Percentiles rank a stretch among this genome's conserved stretches.
These are phyloP conservation scores for Doris montereyensis DNA, from an alignment of 2,888 invertebrate genomes.

Conservation along the genomic window DNA sequence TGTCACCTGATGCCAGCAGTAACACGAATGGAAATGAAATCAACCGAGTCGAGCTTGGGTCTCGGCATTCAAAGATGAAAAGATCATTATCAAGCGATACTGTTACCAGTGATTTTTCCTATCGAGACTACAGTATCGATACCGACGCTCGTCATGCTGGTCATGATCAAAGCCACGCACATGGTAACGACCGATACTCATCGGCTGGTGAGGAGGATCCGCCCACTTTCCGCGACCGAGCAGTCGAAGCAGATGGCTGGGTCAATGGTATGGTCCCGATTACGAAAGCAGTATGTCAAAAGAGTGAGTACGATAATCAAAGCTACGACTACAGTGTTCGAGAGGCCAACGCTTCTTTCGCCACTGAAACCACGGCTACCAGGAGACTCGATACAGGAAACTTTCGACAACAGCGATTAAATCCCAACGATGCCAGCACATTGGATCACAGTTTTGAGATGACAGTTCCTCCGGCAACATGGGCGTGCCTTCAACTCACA, in stretches of 20 bases:
- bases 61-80: too few relatives aligned
- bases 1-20: too few relatives aligned
- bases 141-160: too few relatives aligned
- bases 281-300: not conserved
- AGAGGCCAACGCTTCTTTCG: constrained; percentile 17
- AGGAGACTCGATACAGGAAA: too few relatives aligned
- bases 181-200: not conserved
- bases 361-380: constrained; percentile 4
- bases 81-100: not conserved
- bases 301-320: not conserved
- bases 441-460: too few relatives aligned
- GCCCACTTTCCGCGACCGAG: not conserved
- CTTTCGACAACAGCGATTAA: too few relatives aligned
- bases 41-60: too few relatives aligned
- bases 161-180: too few relatives aligned
- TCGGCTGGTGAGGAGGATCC: not conserved
- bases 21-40: too few relatives aligned
- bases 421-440: too few relatives aligned
- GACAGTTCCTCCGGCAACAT: too few relatives aligned
- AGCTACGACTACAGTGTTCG: not conserved
- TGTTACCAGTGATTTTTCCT: not conserved
- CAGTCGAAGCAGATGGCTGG: not conserved
- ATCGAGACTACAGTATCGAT: not conserved
- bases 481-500: too few relatives aligned
- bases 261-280: not conserved